These are phyloP conservation scores for Tribolium freemani DNA, from an alignment of 2,888 invertebrate genomes.

Conservation along the genomic window DNA sequence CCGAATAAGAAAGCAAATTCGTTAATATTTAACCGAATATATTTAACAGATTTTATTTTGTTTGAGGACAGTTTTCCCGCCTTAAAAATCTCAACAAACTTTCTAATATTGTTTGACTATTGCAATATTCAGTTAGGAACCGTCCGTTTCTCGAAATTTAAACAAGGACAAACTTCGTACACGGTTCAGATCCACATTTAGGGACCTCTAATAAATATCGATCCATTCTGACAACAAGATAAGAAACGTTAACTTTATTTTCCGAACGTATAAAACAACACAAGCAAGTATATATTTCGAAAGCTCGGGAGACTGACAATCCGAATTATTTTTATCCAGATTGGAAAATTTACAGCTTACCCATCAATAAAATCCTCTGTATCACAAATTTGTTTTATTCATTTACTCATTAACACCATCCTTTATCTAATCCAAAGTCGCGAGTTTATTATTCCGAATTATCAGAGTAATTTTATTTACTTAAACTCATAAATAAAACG, in stretches of 20 bases:
- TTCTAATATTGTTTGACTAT: slow-evolving; percentile 36
- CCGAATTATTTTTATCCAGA: slow-evolving; percentile 17
- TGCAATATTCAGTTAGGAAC: slow-evolving; percentile 35
- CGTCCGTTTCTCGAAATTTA: slow-evolving; percentile 30
- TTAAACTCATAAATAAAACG: background rate
- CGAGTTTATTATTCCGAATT: background rate
- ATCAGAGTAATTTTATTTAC: background rate
- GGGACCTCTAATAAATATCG: slow-evolving; percentile 31
- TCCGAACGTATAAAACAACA: slow-evolving; percentile 20
- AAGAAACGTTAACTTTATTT: slow-evolving; percentile 29
- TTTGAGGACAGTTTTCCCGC: slow-evolving; percentile 17
- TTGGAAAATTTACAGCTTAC: background rate
- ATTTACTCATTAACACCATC: background rate
- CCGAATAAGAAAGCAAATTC: slow-evolving; percentile 46
- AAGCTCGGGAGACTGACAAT: slow-evolving; percentile 14
- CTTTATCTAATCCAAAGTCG: background rate
- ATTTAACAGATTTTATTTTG: slow-evolving; percentile 44
- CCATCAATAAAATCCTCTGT: background rate
- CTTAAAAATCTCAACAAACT: slow-evolving; percentile 30
- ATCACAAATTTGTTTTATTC: background rate
- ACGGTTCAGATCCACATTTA: slow-evolving; percentile 21
- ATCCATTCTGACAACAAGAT: slow-evolving; percentile 21
- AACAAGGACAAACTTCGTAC: slow-evolving; percentile 27
- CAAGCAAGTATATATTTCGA: slow-evolving; percentile 13
- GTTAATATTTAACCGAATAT: slow-evolving; percentile 37